phyloP scores from a whole-genome alignment of 2,888 invertebrate genomes.

The Andrena bucephala region DNA sequence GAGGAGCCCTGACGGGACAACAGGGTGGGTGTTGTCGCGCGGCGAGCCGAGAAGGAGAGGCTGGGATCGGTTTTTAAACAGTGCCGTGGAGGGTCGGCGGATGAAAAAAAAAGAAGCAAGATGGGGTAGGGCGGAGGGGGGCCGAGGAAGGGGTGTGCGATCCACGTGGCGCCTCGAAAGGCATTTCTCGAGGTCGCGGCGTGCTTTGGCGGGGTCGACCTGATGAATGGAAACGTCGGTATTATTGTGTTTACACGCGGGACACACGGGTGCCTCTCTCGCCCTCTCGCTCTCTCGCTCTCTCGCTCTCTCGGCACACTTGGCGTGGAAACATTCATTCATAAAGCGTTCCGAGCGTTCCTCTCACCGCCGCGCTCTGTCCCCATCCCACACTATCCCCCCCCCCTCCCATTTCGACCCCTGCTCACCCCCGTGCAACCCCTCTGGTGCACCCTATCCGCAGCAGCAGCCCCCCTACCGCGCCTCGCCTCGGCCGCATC shows the following conservation, averaged over 20 bases:
- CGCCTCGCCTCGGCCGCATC: not conserved
- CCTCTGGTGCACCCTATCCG: slow-evolving; percentile 4
- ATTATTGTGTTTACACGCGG: slow-evolving; percentile 79
- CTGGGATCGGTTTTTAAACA: slow-evolving; percentile 60
- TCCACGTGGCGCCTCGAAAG: slow-evolving; percentile 73
- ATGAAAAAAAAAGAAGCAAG: slow-evolving; percentile 27
- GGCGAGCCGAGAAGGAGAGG: slow-evolving; percentile 28
- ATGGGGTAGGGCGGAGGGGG: not conserved
- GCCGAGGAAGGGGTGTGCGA: slow-evolving; percentile 42
- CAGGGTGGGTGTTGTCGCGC: slow-evolving; percentile 13
- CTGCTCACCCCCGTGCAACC: not conserved
- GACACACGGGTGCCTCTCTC: slow-evolving; percentile 74
- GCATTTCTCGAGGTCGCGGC: slow-evolving; percentile 77
- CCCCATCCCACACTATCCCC: slow-evolving; percentile 27
- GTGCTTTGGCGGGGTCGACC: slow-evolving; percentile 71
- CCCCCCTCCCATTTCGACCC: not conserved
- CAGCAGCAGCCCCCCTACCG: not conserved
- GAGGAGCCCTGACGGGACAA: slow-evolving; percentile 28
- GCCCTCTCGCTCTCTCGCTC: slow-evolving; percentile 67
- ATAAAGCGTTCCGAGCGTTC: slow-evolving; percentile 81
- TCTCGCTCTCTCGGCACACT: slow-evolving; percentile 74
- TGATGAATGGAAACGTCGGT: slow-evolving; percentile 79
- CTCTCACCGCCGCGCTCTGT: slow-evolving; percentile 66
- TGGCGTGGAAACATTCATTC: slow-evolving; percentile 82
- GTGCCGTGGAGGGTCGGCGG: slow-evolving; percentile 37